Percentiles rank a stretch among this genome's conserved stretches.
Evolutionary conservation across 2,113 vertebrate species (phyloP).

Genomic region (Brachyhypopomus occidentalis): DNA sequence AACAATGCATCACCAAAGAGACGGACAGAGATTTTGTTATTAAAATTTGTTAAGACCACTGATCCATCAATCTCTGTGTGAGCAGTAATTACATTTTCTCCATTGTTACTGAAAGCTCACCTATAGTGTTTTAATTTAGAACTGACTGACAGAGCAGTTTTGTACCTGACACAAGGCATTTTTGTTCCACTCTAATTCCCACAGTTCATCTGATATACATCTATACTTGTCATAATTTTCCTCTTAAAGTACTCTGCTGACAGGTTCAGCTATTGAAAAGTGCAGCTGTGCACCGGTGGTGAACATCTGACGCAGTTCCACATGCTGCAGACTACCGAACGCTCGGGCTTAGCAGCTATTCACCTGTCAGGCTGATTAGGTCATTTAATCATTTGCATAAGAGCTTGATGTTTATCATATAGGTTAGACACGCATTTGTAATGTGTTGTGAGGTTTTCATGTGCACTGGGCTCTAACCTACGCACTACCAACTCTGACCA

Average conservation of each 20-base stretch:
- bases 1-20: slow-evolving; percentile 56
- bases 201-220: slow-evolving; percentile 68
- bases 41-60: slow-evolving; percentile 68
- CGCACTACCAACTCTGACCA: no score
- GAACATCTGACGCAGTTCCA: slow-evolving; percentile 62
- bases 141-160: slow-evolving; percentile 69
- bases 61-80: slow-evolving; percentile 73
- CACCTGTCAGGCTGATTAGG: not conserved
- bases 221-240: slow-evolving; percentile 65
- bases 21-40: slow-evolving; percentile 68
- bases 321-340: slow-evolving; percentile 27
- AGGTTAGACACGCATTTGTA: slow-evolving; percentile 4
- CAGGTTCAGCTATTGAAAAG: slow-evolving; percentile 71
- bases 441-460: not conserved
- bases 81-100: slow-evolving; percentile 70
- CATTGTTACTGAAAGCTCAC: slow-evolving; percentile 65
- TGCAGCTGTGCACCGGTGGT: slow-evolving; percentile 65
- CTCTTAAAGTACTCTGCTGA: slow-evolving; percentile 70
- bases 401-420: slow-evolving; percentile 42
- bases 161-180: slow-evolving; percentile 23
- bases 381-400: slow-evolving; percentile 16
- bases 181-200: slow-evolving; percentile 56
- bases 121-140: slow-evolving; percentile 65
- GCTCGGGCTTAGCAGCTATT: not conserved
- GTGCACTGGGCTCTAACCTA: no score